Base-by-base conservation (phyloP, 2,113 vertebrate genomes). In the Istiophorus platypterus region DNA sequence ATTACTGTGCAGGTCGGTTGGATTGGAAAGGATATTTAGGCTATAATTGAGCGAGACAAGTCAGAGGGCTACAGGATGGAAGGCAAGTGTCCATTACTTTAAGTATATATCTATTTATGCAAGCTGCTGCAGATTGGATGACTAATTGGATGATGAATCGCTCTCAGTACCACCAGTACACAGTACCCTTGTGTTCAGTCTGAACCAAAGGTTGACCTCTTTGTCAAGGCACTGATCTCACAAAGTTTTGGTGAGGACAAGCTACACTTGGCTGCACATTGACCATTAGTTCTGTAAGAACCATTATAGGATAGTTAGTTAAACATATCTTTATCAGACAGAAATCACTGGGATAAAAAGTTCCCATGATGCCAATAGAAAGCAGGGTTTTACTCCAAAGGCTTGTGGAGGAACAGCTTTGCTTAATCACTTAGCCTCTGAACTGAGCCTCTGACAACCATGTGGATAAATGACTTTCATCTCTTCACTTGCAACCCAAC, bases 381-480 rank as follows among this genome's bases (percentile, higher is more conserved):
- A 57, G 42, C 34, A 41, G 45, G 14, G 56, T 31, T 27, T 52
- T 20, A 49, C 37, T 70, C 37, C 27, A 70, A 59, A 81, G 51
- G 20, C 22, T 45, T 18, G 39, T 2, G 17, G 45, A 77, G 72
- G 29, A 68, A 66, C 58, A 37, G 45, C 63, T 24, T 12, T 14
- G 7, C 51, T 67, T 82, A 49, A 84, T 86, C 75, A 72, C 56
- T 78, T 59, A 67, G 68, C 65, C 62, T 70, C 51, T 41, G 47
- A 79, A 65, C 73, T 11, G 47, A 66, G 59, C 74, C 24, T 68
- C 42, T 64, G 68, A 76, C 62, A 77, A 62, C 27, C 82, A 57
- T 31, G 75, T 27, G 63, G 72, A 69, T 84, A 81, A 85, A 74
- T 76, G 78, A 82, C 65, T 87, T 80, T 85, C 76, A 82, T 72